These are phyloP conservation scores for Shargacucullia verbasci DNA, from an alignment of 2,888 invertebrate species.

Conservation along the genomic window DNA sequence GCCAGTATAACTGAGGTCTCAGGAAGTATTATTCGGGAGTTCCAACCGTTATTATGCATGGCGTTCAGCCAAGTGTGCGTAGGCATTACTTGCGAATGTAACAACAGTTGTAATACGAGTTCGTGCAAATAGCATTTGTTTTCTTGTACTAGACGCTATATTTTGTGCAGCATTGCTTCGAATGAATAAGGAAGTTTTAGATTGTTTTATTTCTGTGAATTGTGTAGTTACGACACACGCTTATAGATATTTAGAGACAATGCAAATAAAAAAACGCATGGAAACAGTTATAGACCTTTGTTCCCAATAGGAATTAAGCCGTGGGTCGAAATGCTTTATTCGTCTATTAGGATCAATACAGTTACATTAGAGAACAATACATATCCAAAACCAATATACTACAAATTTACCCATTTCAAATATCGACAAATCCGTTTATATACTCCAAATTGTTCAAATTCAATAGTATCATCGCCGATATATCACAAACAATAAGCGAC, in stretches of 20 bases:
- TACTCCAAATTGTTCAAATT: conserved; percentile 41
- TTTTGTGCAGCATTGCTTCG: conserved; percentile 25
- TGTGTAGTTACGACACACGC: too few species aligned
- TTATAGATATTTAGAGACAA: too few species aligned
- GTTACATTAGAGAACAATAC: conserved; percentile 38
- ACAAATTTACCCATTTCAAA: conserved; percentile 45
- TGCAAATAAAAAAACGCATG: too few species aligned
- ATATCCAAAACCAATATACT: conserved; percentile 28
- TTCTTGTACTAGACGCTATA: conserved; percentile 22
- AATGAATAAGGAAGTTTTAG: conserved; percentile 20
- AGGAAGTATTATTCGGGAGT: conserved; percentile 75
- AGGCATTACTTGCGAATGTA: conserved; percentile 49
- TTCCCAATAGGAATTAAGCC: too few species aligned
- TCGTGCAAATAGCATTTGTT: conserved; percentile 37
- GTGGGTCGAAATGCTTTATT: too few species aligned
- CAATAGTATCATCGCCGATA: conserved; percentile 48
- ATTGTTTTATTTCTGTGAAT: not conserved
- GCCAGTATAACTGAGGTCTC: conserved; percentile 43
- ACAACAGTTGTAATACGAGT: conserved; percentile 49
- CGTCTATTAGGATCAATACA: conserved; percentile 19
- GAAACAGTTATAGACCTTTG: too few species aligned
- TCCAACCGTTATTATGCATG: conserved; percentile 73
- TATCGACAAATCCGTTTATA: conserved; percentile 34
- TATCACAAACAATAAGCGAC: conserved; percentile 26
- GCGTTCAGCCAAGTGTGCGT: conserved; percentile 71